These are phyloP conservation scores for Eulemur rubriventer DNA, from an alignment of 2,797 vertebrate genomes.

Conservation along the genomic window DNA sequence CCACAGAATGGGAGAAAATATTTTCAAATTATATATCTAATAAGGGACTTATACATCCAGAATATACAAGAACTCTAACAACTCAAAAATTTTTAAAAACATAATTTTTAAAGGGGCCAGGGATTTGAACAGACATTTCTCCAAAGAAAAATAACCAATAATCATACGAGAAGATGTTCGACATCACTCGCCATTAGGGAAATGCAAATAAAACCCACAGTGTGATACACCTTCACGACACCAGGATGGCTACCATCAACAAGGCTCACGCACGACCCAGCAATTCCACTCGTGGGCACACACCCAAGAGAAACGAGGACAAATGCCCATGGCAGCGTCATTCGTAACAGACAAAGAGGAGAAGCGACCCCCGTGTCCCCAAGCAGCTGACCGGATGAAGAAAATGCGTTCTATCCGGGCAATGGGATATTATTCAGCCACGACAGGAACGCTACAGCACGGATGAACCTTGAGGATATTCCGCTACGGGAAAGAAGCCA, in stretches of 20 bases:
- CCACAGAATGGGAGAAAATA: neutral
- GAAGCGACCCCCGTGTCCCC: neutral
- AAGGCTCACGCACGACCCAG: neutral
- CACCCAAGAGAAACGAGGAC: neutral
- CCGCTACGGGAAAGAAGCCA: fast-evolving
- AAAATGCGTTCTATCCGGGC: neutral
- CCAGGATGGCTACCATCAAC: neutral
- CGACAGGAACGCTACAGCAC: neutral
- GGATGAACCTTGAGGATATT: neutral
- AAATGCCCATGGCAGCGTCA: neutral
- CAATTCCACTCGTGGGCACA: neutral
- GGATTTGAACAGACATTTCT: neutral
- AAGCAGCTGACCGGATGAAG: neutral
- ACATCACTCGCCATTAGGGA: neutral
- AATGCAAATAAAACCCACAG: neutral
- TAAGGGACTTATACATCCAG: neutral
- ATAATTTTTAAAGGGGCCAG: neutral
- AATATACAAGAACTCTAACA: neutral
- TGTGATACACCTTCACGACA: neutral
- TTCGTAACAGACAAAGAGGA: neutral
- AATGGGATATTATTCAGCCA: neutral
- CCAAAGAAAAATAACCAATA: neutral
- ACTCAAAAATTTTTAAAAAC: neutral
- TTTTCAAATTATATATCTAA: neutral
- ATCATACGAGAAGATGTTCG: neutral